Percentiles rank a stretch among this genome's conserved stretches.
phyloP scores from a whole-genome alignment of 2,888 invertebrate genomes.

The Dryocosmus kuriphilus region DNA sequence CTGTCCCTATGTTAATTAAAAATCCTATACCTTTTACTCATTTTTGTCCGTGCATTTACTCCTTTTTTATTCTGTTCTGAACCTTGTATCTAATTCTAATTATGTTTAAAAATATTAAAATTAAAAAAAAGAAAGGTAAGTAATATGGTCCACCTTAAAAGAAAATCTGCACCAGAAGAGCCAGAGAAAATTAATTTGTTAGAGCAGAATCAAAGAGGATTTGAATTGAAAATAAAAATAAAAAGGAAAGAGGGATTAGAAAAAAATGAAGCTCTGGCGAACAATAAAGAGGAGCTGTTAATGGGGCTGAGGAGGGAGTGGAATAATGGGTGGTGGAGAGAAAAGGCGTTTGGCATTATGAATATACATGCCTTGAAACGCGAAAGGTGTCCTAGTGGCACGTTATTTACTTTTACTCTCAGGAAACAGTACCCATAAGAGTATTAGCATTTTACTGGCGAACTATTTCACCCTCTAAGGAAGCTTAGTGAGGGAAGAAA shows the following conservation, averaged over 20 bases:
- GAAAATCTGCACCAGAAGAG: background rate
- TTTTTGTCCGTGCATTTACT: too few species aligned
- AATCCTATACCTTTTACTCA: too few species aligned
- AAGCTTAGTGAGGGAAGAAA: background rate
- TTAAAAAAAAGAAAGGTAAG: too few species aligned
- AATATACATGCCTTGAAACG: conserved; percentile 62
- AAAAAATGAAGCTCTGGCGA: conserved; percentile 1
- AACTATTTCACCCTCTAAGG: conserved; percentile 39
- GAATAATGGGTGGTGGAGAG: conserved; percentile 27
- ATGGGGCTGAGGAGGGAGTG: background rate
- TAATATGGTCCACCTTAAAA: too few species aligned
- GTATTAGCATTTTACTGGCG: conserved; percentile 51
- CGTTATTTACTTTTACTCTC: conserved; percentile 42
- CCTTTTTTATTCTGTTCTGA: too few species aligned
- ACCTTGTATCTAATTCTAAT: too few species aligned
- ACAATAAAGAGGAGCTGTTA: conserved; percentile 6
- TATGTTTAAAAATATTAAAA: too few species aligned
- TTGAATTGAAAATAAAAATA: background rate
- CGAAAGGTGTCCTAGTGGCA: conserved; percentile 38
- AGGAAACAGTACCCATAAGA: conserved; percentile 42
- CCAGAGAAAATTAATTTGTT: background rate
- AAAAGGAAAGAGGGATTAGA: background rate
- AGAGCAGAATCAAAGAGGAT: background rate
- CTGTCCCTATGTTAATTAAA: too few species aligned
- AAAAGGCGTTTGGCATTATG: conserved; percentile 56